Evolutionary conservation across 2,888 invertebrate species (phyloP).

Genomic region (Parnassius apollo): DNA sequence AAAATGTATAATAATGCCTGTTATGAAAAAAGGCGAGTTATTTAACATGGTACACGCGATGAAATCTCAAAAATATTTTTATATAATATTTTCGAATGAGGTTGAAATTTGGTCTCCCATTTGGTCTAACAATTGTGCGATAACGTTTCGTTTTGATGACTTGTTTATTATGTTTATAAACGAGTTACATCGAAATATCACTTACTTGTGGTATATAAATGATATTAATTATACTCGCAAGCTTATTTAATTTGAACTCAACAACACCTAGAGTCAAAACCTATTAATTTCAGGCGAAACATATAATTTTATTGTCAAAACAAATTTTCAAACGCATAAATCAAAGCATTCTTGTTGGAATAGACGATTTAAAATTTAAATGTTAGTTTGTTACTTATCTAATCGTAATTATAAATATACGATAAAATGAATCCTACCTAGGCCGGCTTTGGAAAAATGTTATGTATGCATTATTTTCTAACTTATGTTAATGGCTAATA

Average conservation of each 20-base stretch:
- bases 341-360: too few species aligned
- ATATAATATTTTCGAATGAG: constrained; percentile 38
- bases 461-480: constrained; percentile 27
- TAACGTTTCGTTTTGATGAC: constrained; percentile 36
- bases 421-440: constrained; percentile 19
- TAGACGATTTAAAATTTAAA: too few species aligned
- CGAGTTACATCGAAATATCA: background rate
- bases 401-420: too few species aligned
- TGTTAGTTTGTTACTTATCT: too few species aligned
- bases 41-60: constrained; percentile 36
- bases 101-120: constrained; percentile 57
- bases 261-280: background rate
- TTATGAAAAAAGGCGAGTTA: constrained; percentile 25
- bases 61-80: constrained; percentile 49
- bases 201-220: background rate
- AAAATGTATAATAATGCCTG: background rate
- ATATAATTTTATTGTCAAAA: constrained; percentile 3
- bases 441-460: constrained; percentile 27
- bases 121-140: constrained; percentile 65
- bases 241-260: background rate
- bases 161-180: background rate
- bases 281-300: background rate
- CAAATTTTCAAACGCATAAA: background rate
- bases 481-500: constrained; percentile 15
- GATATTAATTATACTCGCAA: background rate